Evolutionary conservation across 2,113 vertebrate genomes (phyloP).

Genomic region (Morphnarchus princeps): DNA sequence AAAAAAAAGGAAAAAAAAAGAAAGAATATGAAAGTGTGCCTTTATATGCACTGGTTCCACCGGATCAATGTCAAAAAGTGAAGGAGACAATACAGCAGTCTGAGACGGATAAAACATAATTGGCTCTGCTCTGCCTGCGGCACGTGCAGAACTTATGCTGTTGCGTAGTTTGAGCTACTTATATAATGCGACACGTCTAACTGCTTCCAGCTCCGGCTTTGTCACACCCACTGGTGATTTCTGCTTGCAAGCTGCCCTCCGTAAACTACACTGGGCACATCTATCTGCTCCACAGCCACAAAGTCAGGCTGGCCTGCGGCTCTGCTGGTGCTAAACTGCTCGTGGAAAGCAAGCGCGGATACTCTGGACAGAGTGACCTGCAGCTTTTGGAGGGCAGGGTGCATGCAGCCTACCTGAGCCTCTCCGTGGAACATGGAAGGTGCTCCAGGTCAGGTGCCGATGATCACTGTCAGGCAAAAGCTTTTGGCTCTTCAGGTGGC

Average conservation of each 20-base stretch:
- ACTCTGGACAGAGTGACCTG: neutral
- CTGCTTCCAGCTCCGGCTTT: conserved; percentile 1
- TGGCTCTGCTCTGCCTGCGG: conserved; percentile 6
- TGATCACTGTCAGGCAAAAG: neutral
- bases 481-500: neutral
- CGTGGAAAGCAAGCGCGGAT: accelerated
- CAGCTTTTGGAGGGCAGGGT: neutral
- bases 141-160: conserved; percentile 7
- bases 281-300: neutral
- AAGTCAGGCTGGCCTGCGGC: neutral
- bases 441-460: neutral
- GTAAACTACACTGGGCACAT: neutral
- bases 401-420: neutral
- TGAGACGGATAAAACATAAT: conserved; percentile 43
- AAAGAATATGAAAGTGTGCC: neutral
- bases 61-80: conserved; percentile 41
- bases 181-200: neutral
- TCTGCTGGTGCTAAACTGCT: neutral
- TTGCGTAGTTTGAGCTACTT: neutral
- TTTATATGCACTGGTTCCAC: conserved; percentile 1
- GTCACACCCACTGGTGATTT: neutral
- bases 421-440: neutral
- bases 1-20: too few relatives aligned
- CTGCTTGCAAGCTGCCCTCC: neutral
- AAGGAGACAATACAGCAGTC: conserved; percentile 14